These are phyloP conservation scores for Xylocopa sonorina DNA, from an alignment of 1,140 invertebrate species.

Conservation along the genomic window DNA sequence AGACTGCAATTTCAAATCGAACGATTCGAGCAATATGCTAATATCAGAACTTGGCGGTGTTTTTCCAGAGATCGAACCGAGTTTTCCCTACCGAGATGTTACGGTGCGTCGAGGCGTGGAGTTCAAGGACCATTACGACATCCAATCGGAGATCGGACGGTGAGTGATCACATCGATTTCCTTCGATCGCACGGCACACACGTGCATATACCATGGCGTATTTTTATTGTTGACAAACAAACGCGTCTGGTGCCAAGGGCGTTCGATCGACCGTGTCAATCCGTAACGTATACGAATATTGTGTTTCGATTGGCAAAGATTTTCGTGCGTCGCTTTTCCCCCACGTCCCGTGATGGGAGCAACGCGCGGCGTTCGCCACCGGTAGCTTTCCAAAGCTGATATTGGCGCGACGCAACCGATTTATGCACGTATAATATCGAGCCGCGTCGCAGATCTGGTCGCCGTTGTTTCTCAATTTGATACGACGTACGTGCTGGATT, in stretches of 20 bases:
- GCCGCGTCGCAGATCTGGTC: background rate
- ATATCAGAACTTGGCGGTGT: background rate
- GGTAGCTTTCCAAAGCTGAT: background rate
- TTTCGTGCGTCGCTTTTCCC: background rate
- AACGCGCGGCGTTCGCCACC: background rate
- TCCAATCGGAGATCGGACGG: slow-evolving; percentile 91
- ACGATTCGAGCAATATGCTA: background rate
- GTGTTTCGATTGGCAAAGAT: background rate
- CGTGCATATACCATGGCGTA: slow-evolving; percentile 12
- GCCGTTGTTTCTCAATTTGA: slow-evolving; percentile 31
- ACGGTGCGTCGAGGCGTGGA: slow-evolving; percentile 88
- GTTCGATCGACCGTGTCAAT: slow-evolving; percentile 16
- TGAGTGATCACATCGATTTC: slow-evolving; percentile 75
- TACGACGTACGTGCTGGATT: slow-evolving; percentile 3
- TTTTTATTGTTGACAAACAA: slow-evolving; percentile 8
- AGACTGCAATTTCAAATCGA: too few species aligned
- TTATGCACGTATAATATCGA: slow-evolving; percentile 10
- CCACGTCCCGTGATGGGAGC: background rate
- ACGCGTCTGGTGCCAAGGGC: slow-evolving; percentile 20
- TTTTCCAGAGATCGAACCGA: slow-evolving; percentile 90
- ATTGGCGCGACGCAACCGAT: background rate
- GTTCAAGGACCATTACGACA: slow-evolving; percentile 90
- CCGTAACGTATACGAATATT: background rate
- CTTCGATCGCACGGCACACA: background rate
- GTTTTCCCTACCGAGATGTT: slow-evolving; percentile 92